Evolutionary conservation across 2,797 vertebrate species (phyloP), one percentile per base, ranked within the genome.

Genomic region (Melanitta fusca): DNA sequence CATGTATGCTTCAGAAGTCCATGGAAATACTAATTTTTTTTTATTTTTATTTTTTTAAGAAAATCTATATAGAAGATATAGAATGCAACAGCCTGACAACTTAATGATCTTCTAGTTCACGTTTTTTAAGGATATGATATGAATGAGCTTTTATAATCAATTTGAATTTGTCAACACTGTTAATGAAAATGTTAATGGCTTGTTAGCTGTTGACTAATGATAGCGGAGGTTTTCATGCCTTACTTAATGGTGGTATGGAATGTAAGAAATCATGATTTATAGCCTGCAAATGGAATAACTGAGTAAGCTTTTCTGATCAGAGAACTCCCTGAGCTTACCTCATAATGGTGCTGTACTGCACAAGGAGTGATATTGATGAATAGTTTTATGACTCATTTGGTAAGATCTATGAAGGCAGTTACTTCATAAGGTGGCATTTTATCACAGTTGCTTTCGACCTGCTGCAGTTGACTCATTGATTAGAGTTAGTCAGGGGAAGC

Each of bases 391-490:
- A 95, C 96, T 97, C 97, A 65, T 96, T 96, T 95, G 96, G 95
- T 90, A 92, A 96, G 95, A 97, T 96, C 96, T 91, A 58, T 89
- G 95, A 45, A 97, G 97, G 97, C 98, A 97, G 74, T 96, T 96
- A 96, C 97, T 96, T 93, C 96, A 88, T 87, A 56, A 93, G 96
- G 97, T 97, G 97, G 96, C 97, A 85, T 96, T 97, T 97, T 93
- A 97, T 97, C 96, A 80, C 93, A 19, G 72, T 51, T 64, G 81
- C 62, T 93, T 97, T 97, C 61, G 91, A 96, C 94, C 96, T 68
- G 39, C 91, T 43, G 86, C 56, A 87, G 93, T 97, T 79, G 92
- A 93, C 74, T 94, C 97, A 97, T 97, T 91, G 97, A 98, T 97
- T 85, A 82, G 84, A 91, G 62, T 66, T 94, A 89, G 72, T 91